These are phyloP conservation scores for Lottia gigantea DNA, from an alignment of 2,888 invertebrate species.

Conservation along the genomic window DNA sequence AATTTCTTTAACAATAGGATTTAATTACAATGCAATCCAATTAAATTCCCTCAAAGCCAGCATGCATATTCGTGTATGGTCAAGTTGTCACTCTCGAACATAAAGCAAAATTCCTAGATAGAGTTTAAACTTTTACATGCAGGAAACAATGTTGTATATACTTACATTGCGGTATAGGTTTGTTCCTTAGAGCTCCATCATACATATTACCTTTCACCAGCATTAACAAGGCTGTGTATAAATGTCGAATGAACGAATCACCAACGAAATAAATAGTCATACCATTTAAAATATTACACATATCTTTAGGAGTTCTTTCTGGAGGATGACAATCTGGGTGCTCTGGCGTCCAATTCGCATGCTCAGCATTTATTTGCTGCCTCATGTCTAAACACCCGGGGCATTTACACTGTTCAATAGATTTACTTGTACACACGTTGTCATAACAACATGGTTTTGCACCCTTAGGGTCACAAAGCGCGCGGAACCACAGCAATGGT, in stretches of 20 bases:
- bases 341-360: neutral
- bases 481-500: slow-evolving; percentile 8
- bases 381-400: slow-evolving; percentile 5
- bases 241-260: slow-evolving; percentile 13
- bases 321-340: neutral
- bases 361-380: slow-evolving; percentile 2
- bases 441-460: slow-evolving; percentile 16
- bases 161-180: neutral
- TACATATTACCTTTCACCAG: slow-evolving; percentile 3
- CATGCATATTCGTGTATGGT: too few relatives aligned
- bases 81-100: too few relatives aligned
- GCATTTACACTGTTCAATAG: slow-evolving; percentile 7
- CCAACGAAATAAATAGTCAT: slow-evolving; percentile 8
- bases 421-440: neutral
- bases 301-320: neutral
- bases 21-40: too few relatives aligned
- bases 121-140: too few relatives aligned
- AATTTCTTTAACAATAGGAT: too few relatives aligned
- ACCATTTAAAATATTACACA: slow-evolving; percentile 12
- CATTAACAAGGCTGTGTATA: slow-evolving; percentile 17
- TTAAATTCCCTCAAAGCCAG: too few relatives aligned
- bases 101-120: too few relatives aligned
- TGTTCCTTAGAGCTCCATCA: slow-evolving; percentile 1
- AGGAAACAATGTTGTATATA: neutral
- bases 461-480: slow-evolving; percentile 12